A percentile compares a stretch with the other conserved stretches of the same genome.
Evolutionary conservation across 1,140 invertebrate genomes (phyloP).

Genomic region (Platorchestia sp.): DNA sequence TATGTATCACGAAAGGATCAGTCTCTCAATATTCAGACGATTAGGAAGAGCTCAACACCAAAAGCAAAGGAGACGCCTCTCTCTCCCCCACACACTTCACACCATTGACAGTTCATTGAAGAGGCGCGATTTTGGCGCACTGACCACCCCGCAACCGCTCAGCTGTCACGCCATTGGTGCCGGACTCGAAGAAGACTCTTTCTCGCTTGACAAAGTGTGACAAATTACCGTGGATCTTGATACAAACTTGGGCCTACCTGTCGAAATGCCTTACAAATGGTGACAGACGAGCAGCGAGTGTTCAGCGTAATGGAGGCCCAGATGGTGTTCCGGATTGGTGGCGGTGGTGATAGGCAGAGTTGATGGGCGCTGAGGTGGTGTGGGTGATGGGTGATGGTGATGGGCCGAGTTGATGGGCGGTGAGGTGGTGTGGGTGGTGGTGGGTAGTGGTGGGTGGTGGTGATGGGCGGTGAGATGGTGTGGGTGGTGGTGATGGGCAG

Average conservation of each 20-base stretch:
- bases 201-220: slow-evolving; percentile 17
- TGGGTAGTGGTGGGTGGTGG: not conserved
- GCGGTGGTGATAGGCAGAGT: not conserved
- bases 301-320: slow-evolving; percentile 4
- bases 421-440: not conserved
- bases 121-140: not conserved
- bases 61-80: not conserved
- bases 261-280: slow-evolving; percentile 35
- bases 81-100: too few species aligned
- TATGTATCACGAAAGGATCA: too few species aligned
- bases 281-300: slow-evolving; percentile 14
- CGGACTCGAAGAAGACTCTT: not conserved
- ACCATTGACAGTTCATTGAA: not conserved
- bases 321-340: not conserved
- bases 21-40: too few species aligned
- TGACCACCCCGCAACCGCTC: not conserved
- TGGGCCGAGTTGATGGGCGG: not conserved
- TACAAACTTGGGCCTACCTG: slow-evolving; percentile 16
- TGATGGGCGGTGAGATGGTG: not conserved
- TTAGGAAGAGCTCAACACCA: not conserved
- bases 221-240: slow-evolving; percentile 11
- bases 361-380: not conserved
- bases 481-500: not conserved
- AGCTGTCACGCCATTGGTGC: not conserved
- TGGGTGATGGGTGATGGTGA: not conserved